Evolutionary conservation across 2,888 invertebrate genomes (phyloP), one percentile per base, ranked within the genome.

Genomic region (Tinea trinotella): DNA sequence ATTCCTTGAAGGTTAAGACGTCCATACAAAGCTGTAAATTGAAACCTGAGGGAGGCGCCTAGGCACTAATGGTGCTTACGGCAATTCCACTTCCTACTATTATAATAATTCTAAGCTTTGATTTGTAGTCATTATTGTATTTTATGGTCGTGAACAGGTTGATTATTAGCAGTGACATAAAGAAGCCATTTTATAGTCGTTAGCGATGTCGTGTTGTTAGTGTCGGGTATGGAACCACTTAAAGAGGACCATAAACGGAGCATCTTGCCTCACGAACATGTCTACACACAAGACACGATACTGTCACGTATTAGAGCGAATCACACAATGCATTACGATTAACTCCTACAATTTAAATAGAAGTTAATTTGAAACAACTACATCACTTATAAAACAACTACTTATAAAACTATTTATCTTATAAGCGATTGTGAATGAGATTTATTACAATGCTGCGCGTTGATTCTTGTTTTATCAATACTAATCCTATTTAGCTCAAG

Each of bases 21-120:
- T 73, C 76, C 75, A 74, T 72, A 71, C 74, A 71, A 67, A 74
- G 71, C 70, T 76, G 78, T 77, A 80, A 79, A 80, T 79, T 81
- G 79, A 76, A 76, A 75, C 76, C 71, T 69, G 67, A 66, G 67
- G 71, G 68, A 69, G 67, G 66, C 68, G 24, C 71, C 74, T 68
- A 69, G 67, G 66, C 68, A 50, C 71, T 74, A 72, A 76, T 75
- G 76, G 70, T 67, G 68, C 65, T 62, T 63, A n/a, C 34, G 24
- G 17, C 46, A 24, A 19, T 48, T 50, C 49, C 6, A 49, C 49
- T 49, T 49, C n/a, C 20, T 48, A n/a, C 48, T 40, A 13, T 13
- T 13, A 46, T 46, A 46, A n/a, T 19, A 10, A 46, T 46, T 46
- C 19, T 46, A 46, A 46, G 13, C 40, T 40, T 15, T 40, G 40